These are phyloP conservation scores for Sorex araneus DNA, from an alignment of 2,113 vertebrate genomes.

Conservation along the genomic window DNA sequence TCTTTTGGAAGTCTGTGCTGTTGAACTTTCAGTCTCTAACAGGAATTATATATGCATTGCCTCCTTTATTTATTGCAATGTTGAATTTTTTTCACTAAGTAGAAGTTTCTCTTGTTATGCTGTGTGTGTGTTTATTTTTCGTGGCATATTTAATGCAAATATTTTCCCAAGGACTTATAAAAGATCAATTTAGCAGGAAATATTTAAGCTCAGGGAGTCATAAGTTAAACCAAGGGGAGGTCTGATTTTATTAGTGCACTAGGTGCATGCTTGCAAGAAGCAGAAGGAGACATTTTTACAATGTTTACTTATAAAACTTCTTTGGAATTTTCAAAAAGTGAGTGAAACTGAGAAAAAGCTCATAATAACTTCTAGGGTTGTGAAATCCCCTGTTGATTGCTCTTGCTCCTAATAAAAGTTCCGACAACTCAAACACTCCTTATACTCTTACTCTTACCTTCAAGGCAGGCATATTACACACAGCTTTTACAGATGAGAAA, in stretches of 20 bases:
- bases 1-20: rapidly evolving
- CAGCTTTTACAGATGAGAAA: constrained; percentile 45
- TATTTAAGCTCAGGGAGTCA: constrained; percentile 70
- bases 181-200: constrained; percentile 73
- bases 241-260: constrained; percentile 73
- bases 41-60: neutral
- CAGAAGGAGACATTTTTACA: constrained; percentile 73
- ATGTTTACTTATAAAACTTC: constrained; percentile 75
- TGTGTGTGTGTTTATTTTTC: constrained; percentile 56
- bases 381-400: constrained; percentile 30
- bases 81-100: constrained; percentile 67
- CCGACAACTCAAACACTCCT: neutral
- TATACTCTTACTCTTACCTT: neutral
- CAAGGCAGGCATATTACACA: constrained; percentile 48
- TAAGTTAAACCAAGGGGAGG: constrained; percentile 49
- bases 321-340: constrained; percentile 53
- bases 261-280: constrained; percentile 40
- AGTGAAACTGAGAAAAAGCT: constrained; percentile 53
- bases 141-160: constrained; percentile 70
- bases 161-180: constrained; percentile 73
- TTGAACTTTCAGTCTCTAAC: neutral
- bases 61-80: constrained; percentile 26
- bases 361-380: constrained; percentile 36
- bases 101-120: constrained; percentile 51
- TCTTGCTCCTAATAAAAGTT: constrained; percentile 33